Percentiles rank a stretch among this genome's conserved stretches.
Evolutionary conservation across 2,113 vertebrate species (phyloP).

Genomic region (Lanius collurio): DNA sequence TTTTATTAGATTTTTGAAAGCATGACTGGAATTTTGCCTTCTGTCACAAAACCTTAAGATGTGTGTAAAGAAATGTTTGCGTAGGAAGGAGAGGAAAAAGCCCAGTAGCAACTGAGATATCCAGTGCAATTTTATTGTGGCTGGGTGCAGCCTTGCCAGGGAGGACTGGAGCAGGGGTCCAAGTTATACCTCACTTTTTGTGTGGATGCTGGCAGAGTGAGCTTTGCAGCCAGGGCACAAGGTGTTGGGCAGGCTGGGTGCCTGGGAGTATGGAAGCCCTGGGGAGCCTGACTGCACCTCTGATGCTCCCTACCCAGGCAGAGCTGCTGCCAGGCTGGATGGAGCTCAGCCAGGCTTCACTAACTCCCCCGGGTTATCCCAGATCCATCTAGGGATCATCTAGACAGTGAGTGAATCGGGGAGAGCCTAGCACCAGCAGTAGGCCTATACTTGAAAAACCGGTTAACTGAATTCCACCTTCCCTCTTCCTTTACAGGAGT

Average conservation of each 20-base stretch:
- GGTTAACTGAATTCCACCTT: neutral
- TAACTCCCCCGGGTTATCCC: neutral
- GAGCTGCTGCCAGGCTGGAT: neutral
- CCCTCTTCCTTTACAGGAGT: neutral
- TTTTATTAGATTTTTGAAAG: neutral
- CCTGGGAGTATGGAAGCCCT: neutral
- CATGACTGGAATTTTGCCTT: neutral
- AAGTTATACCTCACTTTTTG: neutral
- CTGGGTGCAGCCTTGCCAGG: neutral
- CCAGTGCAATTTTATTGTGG: neutral
- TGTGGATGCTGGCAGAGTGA: neutral
- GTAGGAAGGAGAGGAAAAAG: neutral
- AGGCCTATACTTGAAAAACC: neutral
- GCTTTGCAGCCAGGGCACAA: neutral
- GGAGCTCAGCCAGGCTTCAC: neutral
- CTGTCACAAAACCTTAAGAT: neutral
- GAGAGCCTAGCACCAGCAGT: neutral
- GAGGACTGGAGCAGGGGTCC: neutral
- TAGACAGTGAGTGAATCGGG: fast-evolving
- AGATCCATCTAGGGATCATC: neutral
- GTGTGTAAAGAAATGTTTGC: neutral
- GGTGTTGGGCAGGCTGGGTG: neutral
- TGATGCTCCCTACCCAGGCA: neutral
- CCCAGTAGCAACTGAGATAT: neutral
- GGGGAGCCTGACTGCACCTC: neutral